These are phyloP conservation scores for Malurus leucopterus DNA, from an alignment of 2,797 vertebrate species.

Conservation along the genomic window DNA sequence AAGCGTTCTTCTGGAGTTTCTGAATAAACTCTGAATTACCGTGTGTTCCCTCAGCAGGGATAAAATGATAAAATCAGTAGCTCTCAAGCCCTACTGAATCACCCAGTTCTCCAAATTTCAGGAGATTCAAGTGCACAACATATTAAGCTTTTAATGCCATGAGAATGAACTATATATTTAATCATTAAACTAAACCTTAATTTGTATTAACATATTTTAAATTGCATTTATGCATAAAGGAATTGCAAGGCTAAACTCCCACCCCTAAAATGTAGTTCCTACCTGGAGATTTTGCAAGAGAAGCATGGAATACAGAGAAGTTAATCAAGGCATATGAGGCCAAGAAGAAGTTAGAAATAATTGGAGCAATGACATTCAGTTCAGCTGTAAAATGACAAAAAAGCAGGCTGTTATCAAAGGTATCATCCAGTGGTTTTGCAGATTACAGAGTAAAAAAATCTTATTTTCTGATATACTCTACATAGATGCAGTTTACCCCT, in stretches of 20 bases:
- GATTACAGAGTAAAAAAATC: neutral
- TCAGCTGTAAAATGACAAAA: slow-evolving; percentile 75
- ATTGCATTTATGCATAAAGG: neutral
- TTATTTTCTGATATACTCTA: neutral
- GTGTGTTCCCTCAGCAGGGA: neutral
- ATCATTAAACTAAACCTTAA: neutral
- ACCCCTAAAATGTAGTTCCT: slow-evolving; percentile 44
- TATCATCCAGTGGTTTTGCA: neutral
- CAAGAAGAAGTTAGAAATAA: slow-evolving; percentile 98
- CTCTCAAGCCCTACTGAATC: neutral
- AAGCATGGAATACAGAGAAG: slow-evolving; percentile 97
- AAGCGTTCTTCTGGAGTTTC: neutral
- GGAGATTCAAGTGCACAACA: neutral
- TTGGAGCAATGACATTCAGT: slow-evolving; percentile 92
- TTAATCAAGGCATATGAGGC: slow-evolving; percentile 97
- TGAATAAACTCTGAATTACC: neutral
- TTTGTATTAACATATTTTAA: neutral
- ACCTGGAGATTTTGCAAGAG: slow-evolving; percentile 98
- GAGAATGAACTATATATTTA: neutral
- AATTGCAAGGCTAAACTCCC: neutral
- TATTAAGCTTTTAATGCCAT: neutral
- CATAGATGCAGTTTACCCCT: neutral
- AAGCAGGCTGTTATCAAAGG: neutral
- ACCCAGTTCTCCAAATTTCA: neutral
- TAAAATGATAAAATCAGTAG: neutral